Conservation (phyloP, 2,113 vertebrate species). For the Podiceps cristatus region DNA sequence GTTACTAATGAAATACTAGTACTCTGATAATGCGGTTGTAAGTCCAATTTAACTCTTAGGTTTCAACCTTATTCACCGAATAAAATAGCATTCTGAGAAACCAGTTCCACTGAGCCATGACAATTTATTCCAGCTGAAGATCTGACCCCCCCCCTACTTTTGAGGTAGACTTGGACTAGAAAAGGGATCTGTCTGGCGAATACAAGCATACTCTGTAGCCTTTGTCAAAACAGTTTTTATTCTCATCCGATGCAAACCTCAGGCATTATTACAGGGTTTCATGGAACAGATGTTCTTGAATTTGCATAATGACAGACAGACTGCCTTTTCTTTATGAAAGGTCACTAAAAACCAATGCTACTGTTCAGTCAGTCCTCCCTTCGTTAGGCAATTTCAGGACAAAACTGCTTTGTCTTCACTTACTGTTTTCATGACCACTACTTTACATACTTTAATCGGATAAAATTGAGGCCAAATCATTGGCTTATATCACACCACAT, state of each 20-base stretch:
- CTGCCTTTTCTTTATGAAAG: constrained; percentile 60
- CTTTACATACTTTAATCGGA: constrained; percentile 18
- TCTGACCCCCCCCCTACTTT: not conserved
- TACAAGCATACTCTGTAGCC: not conserved
- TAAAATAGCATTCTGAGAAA: constrained; percentile 13
- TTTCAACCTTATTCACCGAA: not conserved
- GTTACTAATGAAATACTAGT: constrained; percentile 4
- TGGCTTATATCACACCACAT: not conserved
- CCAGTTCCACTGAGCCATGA: not conserved
- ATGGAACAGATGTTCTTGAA: constrained; percentile 56
- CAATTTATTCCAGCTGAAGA: constrained; percentile 28
- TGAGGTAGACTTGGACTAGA: not conserved
- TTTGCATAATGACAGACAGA: constrained; percentile 60
- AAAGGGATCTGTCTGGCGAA: constrained; percentile 38
- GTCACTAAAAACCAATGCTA: constrained; percentile 52
- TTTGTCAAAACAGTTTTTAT: constrained; percentile 65
- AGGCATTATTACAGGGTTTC: constrained; percentile 41
- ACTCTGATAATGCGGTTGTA: not conserved
- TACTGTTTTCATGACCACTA: constrained; percentile 30
- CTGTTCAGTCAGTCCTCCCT: constrained; percentile 39
- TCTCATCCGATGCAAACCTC: not conserved
- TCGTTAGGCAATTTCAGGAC: constrained; percentile 47
- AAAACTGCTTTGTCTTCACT: constrained; percentile 62
- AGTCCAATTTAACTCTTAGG: not conserved
- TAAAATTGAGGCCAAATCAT: constrained; percentile 1